Percentiles rank a stretch among this genome's conserved stretches.
Conservation (phyloP, 1,140 invertebrate genomes). For the Rhyzopertha dominica region DNA sequence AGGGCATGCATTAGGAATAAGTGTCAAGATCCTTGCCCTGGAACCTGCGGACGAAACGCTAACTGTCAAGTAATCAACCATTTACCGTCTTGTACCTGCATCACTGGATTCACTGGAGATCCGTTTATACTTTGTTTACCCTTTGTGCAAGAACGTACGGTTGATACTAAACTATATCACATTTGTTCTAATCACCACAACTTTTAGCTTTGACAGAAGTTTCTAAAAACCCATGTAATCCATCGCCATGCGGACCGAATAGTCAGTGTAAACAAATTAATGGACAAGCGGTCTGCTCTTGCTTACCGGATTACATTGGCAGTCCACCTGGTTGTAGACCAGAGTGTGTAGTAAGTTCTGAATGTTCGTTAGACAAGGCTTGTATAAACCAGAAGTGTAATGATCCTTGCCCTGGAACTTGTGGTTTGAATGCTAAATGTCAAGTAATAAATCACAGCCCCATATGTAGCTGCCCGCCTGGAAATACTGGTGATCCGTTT, state of each 20-base stretch:
- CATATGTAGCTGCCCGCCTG: constrained; percentile 49
- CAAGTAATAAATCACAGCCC: constrained; percentile 57
- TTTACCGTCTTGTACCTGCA: constrained; percentile 64
- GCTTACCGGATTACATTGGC: constrained; percentile 57
- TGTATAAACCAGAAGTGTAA: constrained; percentile 56
- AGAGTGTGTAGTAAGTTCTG: constrained; percentile 59
- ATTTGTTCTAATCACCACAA: constrained; percentile 3
- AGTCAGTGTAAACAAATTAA: constrained; percentile 57
- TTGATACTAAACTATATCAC: constrained; percentile 1
- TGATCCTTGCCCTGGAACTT: constrained; percentile 56
- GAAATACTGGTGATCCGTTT: constrained; percentile 52
- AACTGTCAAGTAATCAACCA: constrained; percentile 70
- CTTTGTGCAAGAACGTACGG: constrained; percentile 51
- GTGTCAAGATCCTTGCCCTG: constrained; percentile 68
- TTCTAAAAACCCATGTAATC: constrained; percentile 54
- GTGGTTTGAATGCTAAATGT: constrained; percentile 55
- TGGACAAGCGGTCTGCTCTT: constrained; percentile 58
- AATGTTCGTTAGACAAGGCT: constrained; percentile 54
- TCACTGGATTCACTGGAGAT: constrained; percentile 65
- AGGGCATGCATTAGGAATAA: constrained; percentile 64
- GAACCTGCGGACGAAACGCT: constrained; percentile 67
- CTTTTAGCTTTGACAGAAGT: constrained; percentile 35
- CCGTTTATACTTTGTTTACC: constrained; percentile 57
- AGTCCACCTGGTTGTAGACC: constrained; percentile 62
- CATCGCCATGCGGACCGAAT: constrained; percentile 65